Conservation (phyloP, 2,888 invertebrate species). For the Scaptomyza tumidula region DNA sequence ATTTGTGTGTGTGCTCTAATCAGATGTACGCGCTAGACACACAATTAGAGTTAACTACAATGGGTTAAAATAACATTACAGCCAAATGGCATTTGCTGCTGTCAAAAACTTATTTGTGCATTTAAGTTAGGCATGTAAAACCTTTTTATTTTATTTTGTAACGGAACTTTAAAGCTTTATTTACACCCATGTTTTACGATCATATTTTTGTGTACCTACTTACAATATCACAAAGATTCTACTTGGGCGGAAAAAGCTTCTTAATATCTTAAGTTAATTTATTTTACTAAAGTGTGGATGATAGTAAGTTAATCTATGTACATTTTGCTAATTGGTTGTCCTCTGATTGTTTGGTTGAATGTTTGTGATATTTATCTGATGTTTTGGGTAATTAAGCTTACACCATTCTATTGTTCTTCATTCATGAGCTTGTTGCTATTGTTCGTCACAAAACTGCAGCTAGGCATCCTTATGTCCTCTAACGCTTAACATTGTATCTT, state of each 20-base stretch:
- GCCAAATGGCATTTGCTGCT: slow-evolving; percentile 33
- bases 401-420: slow-evolving; percentile 2
- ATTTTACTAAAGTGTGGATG: too few species aligned
- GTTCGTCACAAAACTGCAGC: not conserved
- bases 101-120: slow-evolving; percentile 12
- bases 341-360: not conserved
- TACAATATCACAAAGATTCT: too few species aligned
- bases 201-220: too few species aligned
- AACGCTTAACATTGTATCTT: slow-evolving; percentile 47
- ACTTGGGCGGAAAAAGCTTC: too few species aligned
- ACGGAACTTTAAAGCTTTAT: too few species aligned
- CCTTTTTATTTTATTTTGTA: too few species aligned
- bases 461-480: not conserved
- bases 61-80: slow-evolving; percentile 48
- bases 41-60: not conserved
- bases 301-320: too few species aligned
- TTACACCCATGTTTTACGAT: too few species aligned
- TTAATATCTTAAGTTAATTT: too few species aligned
- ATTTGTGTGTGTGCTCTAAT: slow-evolving; percentile 34
- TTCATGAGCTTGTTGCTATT: slow-evolving; percentile 4
- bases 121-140: too few species aligned
- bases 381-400: not conserved
- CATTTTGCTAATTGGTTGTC: too few species aligned
- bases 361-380: not conserved
- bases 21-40: slow-evolving; percentile 55